Percentiles rank a stretch among this genome's conserved stretches.
Evolutionary conservation across 1,140 invertebrate genomes (phyloP).

Genomic region (Zaprionus taronus): DNA sequence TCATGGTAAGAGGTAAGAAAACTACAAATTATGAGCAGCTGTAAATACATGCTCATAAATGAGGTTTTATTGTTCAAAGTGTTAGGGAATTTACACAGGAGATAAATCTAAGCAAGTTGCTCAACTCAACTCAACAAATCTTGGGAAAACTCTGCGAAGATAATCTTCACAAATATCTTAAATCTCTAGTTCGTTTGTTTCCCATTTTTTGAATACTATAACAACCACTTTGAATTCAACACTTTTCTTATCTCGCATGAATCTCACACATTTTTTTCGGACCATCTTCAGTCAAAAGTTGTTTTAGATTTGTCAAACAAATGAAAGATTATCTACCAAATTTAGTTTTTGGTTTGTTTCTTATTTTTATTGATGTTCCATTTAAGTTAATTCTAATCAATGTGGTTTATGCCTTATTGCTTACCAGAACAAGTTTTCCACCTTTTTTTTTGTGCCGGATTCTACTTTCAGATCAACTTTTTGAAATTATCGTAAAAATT

Average conservation of each 20-base stretch:
- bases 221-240: neutral
- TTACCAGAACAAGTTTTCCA: constrained; percentile 36
- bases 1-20: neutral
- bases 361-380: constrained; percentile 29
- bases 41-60: constrained; percentile 6
- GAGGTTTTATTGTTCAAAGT: neutral
- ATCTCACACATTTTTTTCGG: neutral
- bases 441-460: constrained; percentile 1
- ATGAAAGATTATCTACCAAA: constrained; percentile 13
- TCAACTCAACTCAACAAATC: neutral
- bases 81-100: neutral
- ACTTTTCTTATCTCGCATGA: neutral
- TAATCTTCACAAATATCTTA: neutral
- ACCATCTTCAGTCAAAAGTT: neutral
- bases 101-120: neutral
- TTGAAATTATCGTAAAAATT: constrained; percentile 12
- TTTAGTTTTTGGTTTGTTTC: neutral
- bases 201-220: neutral
- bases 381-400: constrained; percentile 28
- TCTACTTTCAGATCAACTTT: constrained; percentile 56
- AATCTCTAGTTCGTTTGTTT: neutral
- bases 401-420: constrained; percentile 34
- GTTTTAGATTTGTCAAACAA: neutral
- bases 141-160: constrained; percentile 3
- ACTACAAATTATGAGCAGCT: neutral